Conservation (phyloP, 2,888 invertebrate species). For the Drosophila crucigera region DNA sequence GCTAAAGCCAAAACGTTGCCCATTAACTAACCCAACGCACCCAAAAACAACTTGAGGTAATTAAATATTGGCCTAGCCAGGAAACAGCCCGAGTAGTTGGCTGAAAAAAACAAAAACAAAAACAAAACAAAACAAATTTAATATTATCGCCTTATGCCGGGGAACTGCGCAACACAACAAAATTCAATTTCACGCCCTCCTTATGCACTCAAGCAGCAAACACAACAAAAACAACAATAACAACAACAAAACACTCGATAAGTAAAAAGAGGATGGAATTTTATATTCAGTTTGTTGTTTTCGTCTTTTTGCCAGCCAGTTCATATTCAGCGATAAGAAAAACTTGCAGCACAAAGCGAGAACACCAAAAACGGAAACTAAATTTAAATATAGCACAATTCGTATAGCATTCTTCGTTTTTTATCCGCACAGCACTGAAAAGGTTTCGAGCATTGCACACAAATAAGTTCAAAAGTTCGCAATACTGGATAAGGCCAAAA, state of each 20-base stretch:
- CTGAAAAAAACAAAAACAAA: conserved; percentile 2
- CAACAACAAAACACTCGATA: conserved; percentile 38
- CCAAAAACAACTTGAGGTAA: conserved; percentile 26
- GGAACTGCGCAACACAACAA: conserved; percentile 32
- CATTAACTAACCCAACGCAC: conserved; percentile 37
- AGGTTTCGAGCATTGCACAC: background rate
- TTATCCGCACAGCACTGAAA: background rate
- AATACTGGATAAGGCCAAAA: background rate
- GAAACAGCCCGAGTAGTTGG: conserved; percentile 3
- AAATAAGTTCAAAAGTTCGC: background rate
- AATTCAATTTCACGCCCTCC: conserved; percentile 38
- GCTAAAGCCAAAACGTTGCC: background rate
- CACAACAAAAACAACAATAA: background rate
- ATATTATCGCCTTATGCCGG: conserved; percentile 3
- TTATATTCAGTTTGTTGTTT: conserved; percentile 7
- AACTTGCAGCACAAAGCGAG: conserved; percentile 1
- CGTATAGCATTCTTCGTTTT: background rate
- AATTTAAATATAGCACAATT: conserved; percentile 1
- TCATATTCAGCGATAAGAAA: conserved; percentile 19
- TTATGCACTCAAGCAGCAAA: conserved; percentile 35
- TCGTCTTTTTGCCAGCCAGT: background rate
- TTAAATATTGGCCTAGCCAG: conserved; percentile 48
- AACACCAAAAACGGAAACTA: conserved; percentile 10
- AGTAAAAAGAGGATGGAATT: conserved; percentile 20
- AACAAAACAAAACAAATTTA: background rate